Evolutionary conservation across 2,888 invertebrate genomes (phyloP), one percentile per base, ranked within the genome.

Genomic region (Apamea epomidion): DNA sequence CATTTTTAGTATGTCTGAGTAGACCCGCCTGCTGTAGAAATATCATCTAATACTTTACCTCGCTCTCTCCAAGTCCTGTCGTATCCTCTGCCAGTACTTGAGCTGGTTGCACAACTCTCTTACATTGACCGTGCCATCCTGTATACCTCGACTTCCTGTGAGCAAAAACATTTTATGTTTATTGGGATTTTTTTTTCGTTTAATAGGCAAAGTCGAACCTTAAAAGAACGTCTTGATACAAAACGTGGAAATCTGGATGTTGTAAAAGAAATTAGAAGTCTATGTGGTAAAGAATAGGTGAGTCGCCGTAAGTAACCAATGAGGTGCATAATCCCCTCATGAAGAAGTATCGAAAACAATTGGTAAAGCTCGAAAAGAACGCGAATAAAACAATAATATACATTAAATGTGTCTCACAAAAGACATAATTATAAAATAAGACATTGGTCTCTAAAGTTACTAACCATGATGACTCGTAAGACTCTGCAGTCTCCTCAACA

Each of bases 1-100:
- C 8, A 21, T 54, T 54, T 21, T 18, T 18, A 51, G 51, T 51
- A 51, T 18, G 2, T 51, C 18, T 51, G 21, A 54, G 21, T 54
- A n/a, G n/a, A n/a, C n/a, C n/a, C n/a, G n/a, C n/a, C n/a, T n/a
- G n/a, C n/a, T n/a, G n/a, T n/a, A 54, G 54, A 51, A 51, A 54
- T 58, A 58, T 10, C 25, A 58, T 25, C 25, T 25, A 25, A 58
- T 58, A 58, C 25, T 25, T 25, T 83, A 97, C 95, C 99, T 97
- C 0, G 99, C 99, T 81, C 99, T 97, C 94, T 99, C 99, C 87
- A 99, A 97, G 94, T 99, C 99, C 92, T 99, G 99, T 0, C 99
- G 97, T 89, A 99, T 97, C 90, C 99, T 98, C 94, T 99, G 99
- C 99, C 99, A 99, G 92, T 99, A 99, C 92, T 99, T 99, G 3